Conservation (phyloP, 2,888 invertebrate species). For the Napeogenes inachia region DNA sequence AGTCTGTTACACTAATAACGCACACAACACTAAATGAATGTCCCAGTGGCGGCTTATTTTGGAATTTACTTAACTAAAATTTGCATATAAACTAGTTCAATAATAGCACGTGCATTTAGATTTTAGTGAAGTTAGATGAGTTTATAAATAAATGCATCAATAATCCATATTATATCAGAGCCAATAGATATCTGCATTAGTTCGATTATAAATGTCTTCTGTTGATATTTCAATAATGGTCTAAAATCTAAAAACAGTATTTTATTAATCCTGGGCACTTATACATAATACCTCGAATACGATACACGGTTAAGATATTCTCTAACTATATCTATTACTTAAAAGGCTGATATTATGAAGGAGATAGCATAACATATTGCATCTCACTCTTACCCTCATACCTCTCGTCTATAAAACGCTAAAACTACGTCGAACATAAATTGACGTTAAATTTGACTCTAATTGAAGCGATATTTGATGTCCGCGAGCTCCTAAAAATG, state of each 20-base stretch:
- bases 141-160: too few species aligned
- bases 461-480: constrained; percentile 11
- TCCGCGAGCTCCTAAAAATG: constrained; percentile 12
- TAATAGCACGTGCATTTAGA: constrained; percentile 11
- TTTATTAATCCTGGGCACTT: too few species aligned
- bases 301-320: too few species aligned
- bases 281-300: too few species aligned
- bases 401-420: neutral
- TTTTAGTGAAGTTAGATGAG: neutral
- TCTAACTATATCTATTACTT: too few species aligned
- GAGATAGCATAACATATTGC: neutral
- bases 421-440: constrained; percentile 2
- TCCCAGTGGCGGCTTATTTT: constrained; percentile 14
- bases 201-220: too few species aligned
- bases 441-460: constrained; percentile 6
- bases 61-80: constrained; percentile 18
- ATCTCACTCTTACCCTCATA: neutral
- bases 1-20: constrained; percentile 2
- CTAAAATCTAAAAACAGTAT: too few species aligned
- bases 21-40: constrained; percentile 5
- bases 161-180: too few species aligned
- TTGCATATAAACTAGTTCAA: constrained; percentile 17
- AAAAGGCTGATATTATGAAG: too few species aligned
- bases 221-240: too few species aligned
- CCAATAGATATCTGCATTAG: too few species aligned